Evolutionary conservation across 2,113 vertebrate genomes (phyloP).

Genomic region (Candoia aspera): DNA sequence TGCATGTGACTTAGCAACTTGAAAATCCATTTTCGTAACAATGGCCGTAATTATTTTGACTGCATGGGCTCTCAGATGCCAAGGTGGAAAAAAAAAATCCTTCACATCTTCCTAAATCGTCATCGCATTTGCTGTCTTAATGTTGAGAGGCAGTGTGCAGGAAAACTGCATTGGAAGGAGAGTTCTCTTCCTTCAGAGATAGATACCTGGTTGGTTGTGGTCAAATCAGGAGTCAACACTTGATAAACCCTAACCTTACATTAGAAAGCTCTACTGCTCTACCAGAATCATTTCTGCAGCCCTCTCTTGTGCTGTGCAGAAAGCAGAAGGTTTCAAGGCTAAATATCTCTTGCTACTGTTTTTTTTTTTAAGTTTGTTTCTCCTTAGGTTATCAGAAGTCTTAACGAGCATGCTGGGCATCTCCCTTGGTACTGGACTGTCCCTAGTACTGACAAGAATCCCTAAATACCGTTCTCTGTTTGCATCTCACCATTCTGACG

Average conservation of each 20-base stretch:
- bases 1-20: background rate
- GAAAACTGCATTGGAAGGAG: background rate
- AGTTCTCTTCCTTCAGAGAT: too few relatives aligned
- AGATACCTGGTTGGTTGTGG: background rate
- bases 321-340: slow-evolving; percentile 19
- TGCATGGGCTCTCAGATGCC: background rate
- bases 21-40: background rate
- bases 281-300: background rate
- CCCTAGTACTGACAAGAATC: slow-evolving; percentile 44
- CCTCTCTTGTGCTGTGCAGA: slow-evolving; percentile 5
- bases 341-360: background rate
- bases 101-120: background rate
- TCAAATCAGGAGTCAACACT: background rate
- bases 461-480: slow-evolving; percentile 46
- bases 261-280: background rate
- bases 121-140: background rate
- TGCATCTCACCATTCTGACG: slow-evolving; percentile 37
- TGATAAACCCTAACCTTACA: background rate
- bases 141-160: background rate
- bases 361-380: slow-evolving; percentile 26
- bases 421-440: slow-evolving; percentile 36
- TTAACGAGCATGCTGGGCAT: slow-evolving; percentile 11
- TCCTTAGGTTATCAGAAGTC: slow-evolving; percentile 30
- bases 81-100: background rate
- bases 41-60: background rate